phyloP scores from a whole-genome alignment of 2,113 vertebrate species.

The Proterorhinus semilunaris region DNA sequence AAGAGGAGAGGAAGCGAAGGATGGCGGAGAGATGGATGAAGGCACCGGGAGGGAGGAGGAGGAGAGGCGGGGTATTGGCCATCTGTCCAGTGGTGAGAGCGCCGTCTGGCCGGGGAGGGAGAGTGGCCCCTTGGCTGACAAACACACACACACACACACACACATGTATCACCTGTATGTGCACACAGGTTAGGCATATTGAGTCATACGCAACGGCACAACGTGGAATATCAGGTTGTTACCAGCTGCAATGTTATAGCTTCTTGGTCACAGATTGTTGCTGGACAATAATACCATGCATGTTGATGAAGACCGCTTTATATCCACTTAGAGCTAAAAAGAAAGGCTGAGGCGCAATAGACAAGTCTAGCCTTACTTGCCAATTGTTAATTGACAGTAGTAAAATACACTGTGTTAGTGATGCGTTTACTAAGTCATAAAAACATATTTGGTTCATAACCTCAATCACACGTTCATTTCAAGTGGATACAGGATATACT shows the following conservation, averaged over 20 bases:
- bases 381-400: too few relatives aligned
- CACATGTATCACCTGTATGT: not conserved
- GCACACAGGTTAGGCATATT: constrained; percentile 3
- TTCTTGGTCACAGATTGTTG: too few relatives aligned
- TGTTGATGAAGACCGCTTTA: too few relatives aligned
- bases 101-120: constrained; percentile 77
- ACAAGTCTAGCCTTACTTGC: too few relatives aligned
- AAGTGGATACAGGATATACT: too few relatives aligned
- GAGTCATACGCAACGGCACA: not conserved
- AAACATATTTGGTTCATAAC: too few relatives aligned
- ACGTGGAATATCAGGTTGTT: not conserved
- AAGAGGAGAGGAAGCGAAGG: constrained; percentile 52
- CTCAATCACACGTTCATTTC: too few relatives aligned
- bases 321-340: too few relatives aligned
- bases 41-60: constrained; percentile 52
- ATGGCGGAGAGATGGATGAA: constrained; percentile 51
- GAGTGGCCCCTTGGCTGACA: constrained; percentile 65
- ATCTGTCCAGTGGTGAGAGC: constrained; percentile 82
- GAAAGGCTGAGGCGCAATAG: too few relatives aligned
- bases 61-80: constrained; percentile 72
- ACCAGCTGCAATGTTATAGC: not conserved
- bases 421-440: too few relatives aligned
- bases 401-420: too few relatives aligned
- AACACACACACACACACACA: constrained; percentile 35
- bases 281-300: too few relatives aligned